phyloP scores from a whole-genome alignment of 2,113 vertebrate genomes.

The Mirza zaza region DNA sequence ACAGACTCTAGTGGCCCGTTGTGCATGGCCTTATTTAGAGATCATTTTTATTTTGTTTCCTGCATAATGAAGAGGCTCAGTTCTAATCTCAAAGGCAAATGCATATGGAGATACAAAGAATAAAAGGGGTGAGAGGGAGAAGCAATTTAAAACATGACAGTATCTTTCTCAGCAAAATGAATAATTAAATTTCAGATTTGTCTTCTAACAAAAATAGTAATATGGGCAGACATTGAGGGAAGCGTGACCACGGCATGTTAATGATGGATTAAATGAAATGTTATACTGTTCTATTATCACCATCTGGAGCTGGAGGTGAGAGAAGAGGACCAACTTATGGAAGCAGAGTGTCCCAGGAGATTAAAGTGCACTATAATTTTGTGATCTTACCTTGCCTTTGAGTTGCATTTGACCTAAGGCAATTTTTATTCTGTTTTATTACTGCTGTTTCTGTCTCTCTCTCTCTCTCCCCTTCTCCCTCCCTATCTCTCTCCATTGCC shows the following conservation, averaged over 20 bases:
- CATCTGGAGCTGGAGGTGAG: not conserved
- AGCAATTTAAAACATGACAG: not conserved
- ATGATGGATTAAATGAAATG: not conserved
- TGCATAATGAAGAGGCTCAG: not conserved
- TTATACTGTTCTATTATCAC: not conserved
- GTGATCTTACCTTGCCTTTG: not conserved
- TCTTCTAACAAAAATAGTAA: not conserved
- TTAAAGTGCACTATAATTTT: not conserved
- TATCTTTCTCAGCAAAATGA: not conserved
- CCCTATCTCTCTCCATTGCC: not conserved
- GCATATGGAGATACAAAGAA: not conserved
- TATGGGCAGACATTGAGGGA: not conserved
- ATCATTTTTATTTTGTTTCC: constrained; percentile 52
- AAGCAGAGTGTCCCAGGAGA: not conserved
- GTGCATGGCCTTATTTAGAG: not conserved
- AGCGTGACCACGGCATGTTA: not conserved
- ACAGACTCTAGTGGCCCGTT: not conserved
- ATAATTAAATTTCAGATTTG: not conserved
- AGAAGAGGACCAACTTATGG: not conserved
- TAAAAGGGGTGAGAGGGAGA: not conserved
- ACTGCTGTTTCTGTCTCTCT: not conserved
- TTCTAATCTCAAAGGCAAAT: constrained; percentile 27
- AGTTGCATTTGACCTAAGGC: not conserved
- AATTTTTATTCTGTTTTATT: not conserved
- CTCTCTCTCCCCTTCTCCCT: not conserved